Percentiles rank a stretch among this genome's conserved stretches.
These are phyloP conservation scores for Copsychus sechellarum DNA, from an alignment of 2,113 vertebrate genomes.

Conservation along the genomic window DNA sequence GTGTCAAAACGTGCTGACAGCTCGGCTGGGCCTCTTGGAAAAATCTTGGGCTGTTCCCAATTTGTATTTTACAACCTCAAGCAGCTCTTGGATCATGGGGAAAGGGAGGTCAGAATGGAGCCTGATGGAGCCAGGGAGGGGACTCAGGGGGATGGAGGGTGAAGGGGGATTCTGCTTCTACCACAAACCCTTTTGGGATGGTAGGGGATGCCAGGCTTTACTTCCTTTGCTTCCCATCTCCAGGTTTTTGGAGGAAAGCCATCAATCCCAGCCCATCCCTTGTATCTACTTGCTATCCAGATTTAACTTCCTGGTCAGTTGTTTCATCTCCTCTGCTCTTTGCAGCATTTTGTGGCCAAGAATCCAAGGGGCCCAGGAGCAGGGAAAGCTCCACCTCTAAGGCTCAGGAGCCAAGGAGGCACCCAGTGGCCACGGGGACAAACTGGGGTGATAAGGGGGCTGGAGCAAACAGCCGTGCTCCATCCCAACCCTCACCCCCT, in stretches of 20 bases:
- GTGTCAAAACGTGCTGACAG: neutral
- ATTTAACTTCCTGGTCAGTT: neutral
- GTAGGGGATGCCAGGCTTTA: accelerated
- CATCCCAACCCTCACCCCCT: neutral
- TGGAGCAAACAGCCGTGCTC: neutral
- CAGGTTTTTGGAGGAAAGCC: neutral
- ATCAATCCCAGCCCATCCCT: neutral
- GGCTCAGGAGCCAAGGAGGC: neutral
- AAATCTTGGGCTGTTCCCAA: neutral
- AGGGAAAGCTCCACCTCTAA: neutral
- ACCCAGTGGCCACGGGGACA: neutral
- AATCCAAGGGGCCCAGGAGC: no score
- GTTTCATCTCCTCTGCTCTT: neutral
- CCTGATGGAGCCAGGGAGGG: neutral
- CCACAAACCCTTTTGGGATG: neutral
- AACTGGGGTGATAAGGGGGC: neutral
- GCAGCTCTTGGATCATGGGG: neutral
- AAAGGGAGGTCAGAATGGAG: neutral
- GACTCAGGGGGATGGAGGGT: neutral
- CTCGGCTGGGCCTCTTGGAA: neutral
- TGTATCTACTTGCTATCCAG: neutral
- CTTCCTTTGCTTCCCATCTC: neutral
- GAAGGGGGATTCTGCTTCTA: neutral
- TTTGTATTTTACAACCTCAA: neutral
- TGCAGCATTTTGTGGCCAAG: neutral